Evolutionary conservation across 2,797 vertebrate genomes (phyloP), one percentile per base, ranked within the genome.

Genomic region (Hybognathus amarus): DNA sequence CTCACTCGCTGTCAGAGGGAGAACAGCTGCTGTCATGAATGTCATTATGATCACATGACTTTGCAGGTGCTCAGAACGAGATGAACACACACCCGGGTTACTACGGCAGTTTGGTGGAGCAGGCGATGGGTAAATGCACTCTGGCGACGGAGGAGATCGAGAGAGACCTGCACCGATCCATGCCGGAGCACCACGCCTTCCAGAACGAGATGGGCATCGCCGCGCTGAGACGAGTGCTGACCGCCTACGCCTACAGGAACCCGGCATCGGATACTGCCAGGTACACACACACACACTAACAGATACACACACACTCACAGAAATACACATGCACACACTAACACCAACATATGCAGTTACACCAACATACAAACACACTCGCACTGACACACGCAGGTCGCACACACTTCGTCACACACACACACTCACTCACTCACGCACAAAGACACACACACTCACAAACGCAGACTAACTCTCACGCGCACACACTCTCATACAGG

Each of bases 101-200:
- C 93, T 99, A 99, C 0, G 89, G 94, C 0, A 95, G 97, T 83
- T 92, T 99, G 87, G 96, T 99, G 87, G 96, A 97, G 88, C 94
- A 96, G 92, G 97, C 97, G 47, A 95, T 92, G 88, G 98, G 98
- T 1, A 95, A 92, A 68, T 96, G 95, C 82, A 98, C 92, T 5
- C 90, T 99, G 77, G 98, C 97, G 3, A 97, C 97, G 0, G 98
- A 99, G 82, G 98, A 99, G 93, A 99, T 99, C 0, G 98, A 99
- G 91, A 93, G 98, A 1, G 98, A 99, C 92, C 94, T 99, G 30
- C 98, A 99, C 87, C 97, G 98, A n/a, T 99, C 98, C 1, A 99
- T 99, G 97, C 98, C 98, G 0, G 98, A 99, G 88, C 98, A 99
- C 91, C 93, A 95, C 4, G 98, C 98, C 67, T 99, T 99, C 92